Percentiles rank a stretch among this genome's conserved stretches.
These are phyloP conservation scores for Psammodynastes pulverulentus DNA, from an alignment of 2,113 vertebrate genomes.

Conservation along the genomic window DNA sequence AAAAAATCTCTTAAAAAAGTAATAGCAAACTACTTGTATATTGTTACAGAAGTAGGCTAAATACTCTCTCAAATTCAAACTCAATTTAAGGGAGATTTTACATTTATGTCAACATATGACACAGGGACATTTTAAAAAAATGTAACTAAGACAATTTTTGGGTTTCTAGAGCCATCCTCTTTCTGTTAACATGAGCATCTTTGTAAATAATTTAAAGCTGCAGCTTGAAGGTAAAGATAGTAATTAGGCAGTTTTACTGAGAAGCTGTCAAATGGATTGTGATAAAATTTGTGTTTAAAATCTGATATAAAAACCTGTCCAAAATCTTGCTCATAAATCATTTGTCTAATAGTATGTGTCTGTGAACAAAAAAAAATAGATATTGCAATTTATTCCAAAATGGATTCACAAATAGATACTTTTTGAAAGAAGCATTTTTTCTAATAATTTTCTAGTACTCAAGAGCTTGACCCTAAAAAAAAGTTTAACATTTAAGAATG, in stretches of 20 bases:
- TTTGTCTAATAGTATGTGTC: background rate
- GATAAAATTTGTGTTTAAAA: background rate
- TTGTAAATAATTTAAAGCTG: background rate
- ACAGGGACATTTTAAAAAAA: background rate
- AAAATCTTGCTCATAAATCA: background rate
- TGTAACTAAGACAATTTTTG: background rate
- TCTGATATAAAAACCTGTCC: background rate
- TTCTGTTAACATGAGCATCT: background rate
- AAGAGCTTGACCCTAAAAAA: background rate
- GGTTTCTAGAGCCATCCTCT: background rate
- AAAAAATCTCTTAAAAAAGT: background rate
- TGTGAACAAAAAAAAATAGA: background rate
- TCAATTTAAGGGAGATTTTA: background rate
- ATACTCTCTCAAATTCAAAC: background rate
- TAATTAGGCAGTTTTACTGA: background rate
- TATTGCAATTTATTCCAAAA: background rate
- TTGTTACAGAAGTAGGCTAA: background rate
- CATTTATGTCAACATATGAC: background rate
- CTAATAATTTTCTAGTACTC: background rate
- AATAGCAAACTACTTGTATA: background rate
- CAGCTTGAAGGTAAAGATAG: background rate
- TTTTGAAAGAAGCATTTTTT: conserved; percentile 7
- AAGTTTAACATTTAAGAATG: background rate
- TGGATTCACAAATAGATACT: background rate
- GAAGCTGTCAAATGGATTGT: background rate